phyloP scores from a whole-genome alignment of 2,888 invertebrate species.

The Epistrophella euchroma region DNA sequence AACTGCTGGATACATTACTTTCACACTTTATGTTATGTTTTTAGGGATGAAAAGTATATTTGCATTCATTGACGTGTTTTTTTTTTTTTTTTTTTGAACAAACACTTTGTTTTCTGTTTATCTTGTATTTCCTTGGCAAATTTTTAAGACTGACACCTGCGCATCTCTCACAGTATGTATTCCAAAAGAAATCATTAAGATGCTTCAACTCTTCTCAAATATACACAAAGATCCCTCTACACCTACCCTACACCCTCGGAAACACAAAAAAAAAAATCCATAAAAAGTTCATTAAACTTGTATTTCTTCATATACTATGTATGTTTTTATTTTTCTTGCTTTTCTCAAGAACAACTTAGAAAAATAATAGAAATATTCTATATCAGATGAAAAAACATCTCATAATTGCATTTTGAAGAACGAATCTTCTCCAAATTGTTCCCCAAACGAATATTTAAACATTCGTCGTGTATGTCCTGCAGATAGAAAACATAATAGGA shows the following conservation, averaged over 20 bases:
- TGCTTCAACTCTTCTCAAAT: conserved; percentile 6
- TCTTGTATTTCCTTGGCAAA: conserved; percentile 20
- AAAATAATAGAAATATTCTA: conserved; percentile 28
- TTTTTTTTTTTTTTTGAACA: neutral
- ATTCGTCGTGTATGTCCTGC: conserved; percentile 26
- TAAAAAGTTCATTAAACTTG: conserved; percentile 39
- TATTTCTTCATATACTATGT: neutral
- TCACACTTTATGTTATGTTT: neutral
- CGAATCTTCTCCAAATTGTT: conserved; percentile 30
- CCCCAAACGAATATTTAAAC: conserved; percentile 31
- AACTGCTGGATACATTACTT: conserved; percentile 19
- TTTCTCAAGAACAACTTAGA: neutral
- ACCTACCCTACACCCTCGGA: too few relatives aligned
- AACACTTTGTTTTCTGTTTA: conserved; percentile 22
- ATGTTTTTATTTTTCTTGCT: neutral
- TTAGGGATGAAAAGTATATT: conserved; percentile 20
- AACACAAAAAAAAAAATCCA: conserved; percentile 17
- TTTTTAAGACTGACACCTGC: conserved; percentile 35
- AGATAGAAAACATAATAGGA: conserved; percentile 31
- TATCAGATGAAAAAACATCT: conserved; percentile 20
- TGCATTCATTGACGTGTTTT: conserved; percentile 7
- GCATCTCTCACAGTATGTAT: conserved; percentile 13
- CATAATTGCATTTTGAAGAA: conserved; percentile 32
- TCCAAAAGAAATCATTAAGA: conserved; percentile 21
- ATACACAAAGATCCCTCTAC: neutral